Percentiles rank a stretch among this genome's conserved stretches.
phyloP scores from a whole-genome alignment of 2,113 vertebrate species.

The Smithornis capensis region DNA sequence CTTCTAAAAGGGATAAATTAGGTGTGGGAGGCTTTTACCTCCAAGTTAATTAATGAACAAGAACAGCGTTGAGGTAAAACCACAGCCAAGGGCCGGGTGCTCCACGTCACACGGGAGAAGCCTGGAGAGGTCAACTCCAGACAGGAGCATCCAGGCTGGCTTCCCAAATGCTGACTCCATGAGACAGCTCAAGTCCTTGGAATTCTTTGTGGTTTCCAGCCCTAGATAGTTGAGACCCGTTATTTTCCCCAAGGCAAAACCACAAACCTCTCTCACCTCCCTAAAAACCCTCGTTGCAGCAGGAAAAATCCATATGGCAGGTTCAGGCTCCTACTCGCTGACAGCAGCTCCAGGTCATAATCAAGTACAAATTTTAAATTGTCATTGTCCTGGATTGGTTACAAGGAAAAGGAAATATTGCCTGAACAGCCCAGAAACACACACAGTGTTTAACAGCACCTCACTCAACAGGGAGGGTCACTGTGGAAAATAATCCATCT shows the following conservation, averaged over 20 bases:
- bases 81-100: not conserved
- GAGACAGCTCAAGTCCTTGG: not conserved
- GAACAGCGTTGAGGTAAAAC: not conserved
- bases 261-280: not conserved
- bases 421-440: not conserved
- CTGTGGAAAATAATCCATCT: not conserved
- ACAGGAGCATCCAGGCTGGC: not conserved
- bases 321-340: not conserved
- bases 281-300: not conserved
- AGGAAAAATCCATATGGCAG: not conserved
- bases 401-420: not conserved
- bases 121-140: not conserved
- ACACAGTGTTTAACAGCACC: not conserved
- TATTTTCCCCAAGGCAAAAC: not conserved
- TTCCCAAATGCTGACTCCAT: not conserved
- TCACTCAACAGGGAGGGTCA: not conserved
- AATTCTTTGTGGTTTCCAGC: not conserved
- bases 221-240: not conserved
- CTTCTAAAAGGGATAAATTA: not conserved
- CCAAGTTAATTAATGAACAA: not conserved
- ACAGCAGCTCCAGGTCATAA: not conserved
- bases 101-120: rapidly evolving
- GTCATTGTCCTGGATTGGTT: not conserved
- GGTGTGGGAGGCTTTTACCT: not conserved
- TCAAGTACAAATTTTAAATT: not conserved